Percentiles rank a stretch among this genome's conserved stretches.
phyloP scores from a whole-genome alignment of 2,888 invertebrate species.

The Zootermopsis nevadensis region DNA sequence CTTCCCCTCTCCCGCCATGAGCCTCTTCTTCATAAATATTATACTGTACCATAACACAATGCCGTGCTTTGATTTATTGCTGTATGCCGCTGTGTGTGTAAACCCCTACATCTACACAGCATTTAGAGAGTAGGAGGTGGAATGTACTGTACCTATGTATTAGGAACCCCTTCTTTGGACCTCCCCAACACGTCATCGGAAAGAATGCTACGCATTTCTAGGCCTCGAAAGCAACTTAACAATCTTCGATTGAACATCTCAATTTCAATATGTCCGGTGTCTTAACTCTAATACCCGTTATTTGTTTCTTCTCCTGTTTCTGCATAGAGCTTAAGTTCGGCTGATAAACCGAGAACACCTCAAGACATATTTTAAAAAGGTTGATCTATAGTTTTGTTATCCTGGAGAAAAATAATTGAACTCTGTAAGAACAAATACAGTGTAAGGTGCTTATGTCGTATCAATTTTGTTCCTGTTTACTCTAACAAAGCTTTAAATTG shows the following conservation, averaged over 20 bases:
- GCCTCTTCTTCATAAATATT: slow-evolving; percentile 43
- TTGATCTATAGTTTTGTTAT: neutral
- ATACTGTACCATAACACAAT: slow-evolving; percentile 13
- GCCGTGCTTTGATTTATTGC: slow-evolving; percentile 44
- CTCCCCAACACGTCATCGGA: neutral
- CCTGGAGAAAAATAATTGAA: too few species aligned
- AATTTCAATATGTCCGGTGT: neutral
- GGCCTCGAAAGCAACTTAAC: neutral
- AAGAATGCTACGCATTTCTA: neutral
- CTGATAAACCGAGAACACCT: neutral
- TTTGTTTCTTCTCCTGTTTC: neutral
- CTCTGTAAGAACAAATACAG: too few species aligned
- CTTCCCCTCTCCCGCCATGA: slow-evolving; percentile 30
- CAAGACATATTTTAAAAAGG: neutral
- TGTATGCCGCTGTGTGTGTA: neutral
- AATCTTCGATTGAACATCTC: neutral
- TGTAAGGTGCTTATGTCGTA: too few species aligned
- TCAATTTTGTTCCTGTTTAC: too few species aligned
- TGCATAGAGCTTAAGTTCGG: neutral
- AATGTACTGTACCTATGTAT: slow-evolving; percentile 17
- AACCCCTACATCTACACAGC: neutral
- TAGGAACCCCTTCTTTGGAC: neutral
- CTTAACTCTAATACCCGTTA: neutral
- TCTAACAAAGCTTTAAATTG: too few species aligned
- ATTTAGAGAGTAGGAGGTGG: neutral